phyloP scores from a whole-genome alignment of 2,797 vertebrate genomes.

The Centropyge bicolor region DNA sequence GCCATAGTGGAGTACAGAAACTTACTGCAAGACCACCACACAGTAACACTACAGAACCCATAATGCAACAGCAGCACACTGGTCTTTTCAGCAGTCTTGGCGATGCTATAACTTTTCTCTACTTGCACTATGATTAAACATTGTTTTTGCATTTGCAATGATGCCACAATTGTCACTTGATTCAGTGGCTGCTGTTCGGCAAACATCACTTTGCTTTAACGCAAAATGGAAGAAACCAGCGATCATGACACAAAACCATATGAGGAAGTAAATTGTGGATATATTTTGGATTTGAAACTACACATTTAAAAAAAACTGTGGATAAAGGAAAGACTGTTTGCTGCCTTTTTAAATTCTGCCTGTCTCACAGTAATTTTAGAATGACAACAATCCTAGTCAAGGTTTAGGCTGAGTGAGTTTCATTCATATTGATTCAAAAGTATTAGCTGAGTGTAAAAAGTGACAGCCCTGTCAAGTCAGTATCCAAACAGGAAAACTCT shows the following conservation, averaged over 20 bases:
- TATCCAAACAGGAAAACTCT: neutral
- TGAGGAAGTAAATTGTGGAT: neutral
- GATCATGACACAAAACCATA: constrained; percentile 16
- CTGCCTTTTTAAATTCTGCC: neutral
- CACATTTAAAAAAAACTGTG: neutral
- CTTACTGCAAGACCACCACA: neutral
- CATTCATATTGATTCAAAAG: neutral
- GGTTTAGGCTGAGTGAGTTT: neutral
- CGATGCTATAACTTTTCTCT: neutral
- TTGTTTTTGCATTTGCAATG: neutral
- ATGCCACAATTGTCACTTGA: neutral
- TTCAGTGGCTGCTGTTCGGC: neutral
- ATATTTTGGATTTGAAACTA: neutral
- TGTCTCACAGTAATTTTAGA: neutral
- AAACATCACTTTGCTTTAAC: neutral
- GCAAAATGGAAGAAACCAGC: neutral
- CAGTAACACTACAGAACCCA: constrained; percentile 1
- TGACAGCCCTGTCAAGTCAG: neutral
- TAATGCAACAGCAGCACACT: neutral
- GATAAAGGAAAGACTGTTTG: neutral
- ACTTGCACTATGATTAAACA: too few species aligned
- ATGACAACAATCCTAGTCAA: neutral
- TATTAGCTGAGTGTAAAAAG: neutral
- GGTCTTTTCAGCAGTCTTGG: too few species aligned
- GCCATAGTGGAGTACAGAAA: neutral